Conservation (phyloP, 2,797 vertebrate genomes). For the Vipera latastei region DNA sequence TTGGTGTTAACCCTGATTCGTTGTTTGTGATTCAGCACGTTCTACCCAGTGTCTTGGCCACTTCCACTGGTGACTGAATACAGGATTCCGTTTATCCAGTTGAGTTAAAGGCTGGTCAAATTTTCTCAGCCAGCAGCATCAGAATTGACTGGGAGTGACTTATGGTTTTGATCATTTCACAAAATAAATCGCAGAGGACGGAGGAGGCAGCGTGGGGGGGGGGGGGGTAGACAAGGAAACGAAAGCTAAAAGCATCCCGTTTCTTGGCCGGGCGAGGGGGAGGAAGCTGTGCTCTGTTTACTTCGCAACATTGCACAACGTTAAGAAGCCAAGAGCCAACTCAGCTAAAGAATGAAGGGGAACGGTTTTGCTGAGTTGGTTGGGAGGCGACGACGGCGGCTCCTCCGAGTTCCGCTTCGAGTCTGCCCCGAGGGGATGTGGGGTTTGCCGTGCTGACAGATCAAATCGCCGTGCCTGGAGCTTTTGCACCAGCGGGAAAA, state of each 20-base stretch:
- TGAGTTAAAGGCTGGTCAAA: neutral
- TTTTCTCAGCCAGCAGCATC: neutral
- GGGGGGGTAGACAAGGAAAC: neutral
- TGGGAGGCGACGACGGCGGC: neutral
- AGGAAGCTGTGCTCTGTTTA: neutral
- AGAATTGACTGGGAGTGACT: neutral
- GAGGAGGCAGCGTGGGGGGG: rapidly evolving
- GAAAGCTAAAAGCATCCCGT: slow-evolving; percentile 16
- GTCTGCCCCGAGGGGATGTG: neutral
- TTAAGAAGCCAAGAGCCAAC: neutral
- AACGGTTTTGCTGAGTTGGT: neutral
- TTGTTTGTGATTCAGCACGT: neutral
- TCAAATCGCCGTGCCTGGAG: neutral
- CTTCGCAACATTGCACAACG: neutral
- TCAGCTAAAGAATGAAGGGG: neutral
- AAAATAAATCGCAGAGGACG: neutral
- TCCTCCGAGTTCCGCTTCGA: neutral
- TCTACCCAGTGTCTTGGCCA: neutral
- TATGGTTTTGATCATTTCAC: too few relatives aligned
- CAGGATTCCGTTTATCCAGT: neutral
- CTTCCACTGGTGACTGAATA: neutral
- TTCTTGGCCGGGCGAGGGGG: too few relatives aligned
- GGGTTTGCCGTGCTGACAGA: neutral
- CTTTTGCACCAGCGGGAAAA: neutral
- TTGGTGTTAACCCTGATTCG: neutral